Evolutionary conservation across 2,888 invertebrate species (phyloP), one percentile per base, ranked within the genome.

Genomic region (Lithosia quadra): DNA sequence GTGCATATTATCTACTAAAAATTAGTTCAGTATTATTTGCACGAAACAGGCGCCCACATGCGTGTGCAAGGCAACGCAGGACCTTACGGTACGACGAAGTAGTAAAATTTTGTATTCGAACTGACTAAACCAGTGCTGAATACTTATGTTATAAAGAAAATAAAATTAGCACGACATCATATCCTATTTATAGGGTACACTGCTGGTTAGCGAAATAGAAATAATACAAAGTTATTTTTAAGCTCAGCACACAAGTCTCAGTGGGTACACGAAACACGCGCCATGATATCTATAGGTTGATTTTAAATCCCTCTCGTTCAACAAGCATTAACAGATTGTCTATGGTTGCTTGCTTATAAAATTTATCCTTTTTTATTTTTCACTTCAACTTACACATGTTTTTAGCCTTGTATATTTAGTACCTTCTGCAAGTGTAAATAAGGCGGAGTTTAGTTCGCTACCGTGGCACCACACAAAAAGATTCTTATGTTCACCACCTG

Each of bases 391-490:
- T 49, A 3, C 60, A 60, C 22, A 39, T 11, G 57, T 60, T 71
- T 78, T 63, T 78, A 96, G 95, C 77, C 96, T 95, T 78, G 84
- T 92, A 24, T 84, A 90, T 84, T 71, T 96, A 82, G 78, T 94
- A 74, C 77, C 88, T 72, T 75, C 82, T 73, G 82, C 93, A 75
- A 80, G 89, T 72, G 75, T 85, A 70, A 81, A 81, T 72, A 71
- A 80, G 67, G 83, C 85, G 76, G 87, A 93, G 84, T 87, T 95
- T 60, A 83, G 90, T 24, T 87, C 90, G 56, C 90, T 96, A 71
- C 95, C 96, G 13, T 97, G 97, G 97, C 95, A 95, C 79, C 93
- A 95, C 78, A 95, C 96, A 76, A 90, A 92, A 39, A 93, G 96
- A 56, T 97, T 96, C 86, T 88, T 97, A 57, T 90, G 93, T 69